Evolutionary conservation across 1,140 invertebrate species (phyloP), one percentile per base, ranked within the genome.

Genomic region (Bursaphelenchus mucronatus): DNA sequence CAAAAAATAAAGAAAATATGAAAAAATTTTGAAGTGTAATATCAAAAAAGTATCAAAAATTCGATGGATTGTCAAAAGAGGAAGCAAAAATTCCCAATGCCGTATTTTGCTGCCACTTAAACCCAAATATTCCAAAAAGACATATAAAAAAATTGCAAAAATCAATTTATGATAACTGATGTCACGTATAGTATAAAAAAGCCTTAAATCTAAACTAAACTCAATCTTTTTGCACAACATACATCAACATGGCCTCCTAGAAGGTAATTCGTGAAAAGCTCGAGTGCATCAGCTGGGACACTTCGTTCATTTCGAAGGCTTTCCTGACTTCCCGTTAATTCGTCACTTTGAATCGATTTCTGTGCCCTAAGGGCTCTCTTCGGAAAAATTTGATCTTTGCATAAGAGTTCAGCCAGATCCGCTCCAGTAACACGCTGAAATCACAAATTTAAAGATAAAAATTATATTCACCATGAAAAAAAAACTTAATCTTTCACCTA

Each of bases 361-460:
- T 30, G 44, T 52, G 64, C 44, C 46, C 21, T 40, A 8, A 39
- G 15, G 6, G 43, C 50, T 10, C 6, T 50, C 40, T 65, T 65
- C 21, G 63, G 19, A 10, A 11, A 57, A 10, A 15, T 43, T 44
- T 46, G 51, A 54, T 13, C 46, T 8, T 15, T 59, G 13, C n/a
- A 52, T 45, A 51, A 68, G 17, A 79, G 58, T 19, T 61, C 58
- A 50, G 73, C 73, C 50, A 75, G 56, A 66, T 75, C 76, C 15
- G 76, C 71, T 0, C 73, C 73, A 59, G 76, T 75, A 11, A 75
- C 76, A n/a, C 50, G 68, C 72, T 74, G 51, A 61, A 78, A 57
- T 5, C 11, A 5, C 3, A 0, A 71, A 41, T 1, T 46, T 17
- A 63, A n/a, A n/a, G 9, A 61, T 13, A 13, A 39, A n/a, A n/a